Conservation (phyloP, 2,888 invertebrate species). For the Caenorhabditis auriculariae region DNA sequence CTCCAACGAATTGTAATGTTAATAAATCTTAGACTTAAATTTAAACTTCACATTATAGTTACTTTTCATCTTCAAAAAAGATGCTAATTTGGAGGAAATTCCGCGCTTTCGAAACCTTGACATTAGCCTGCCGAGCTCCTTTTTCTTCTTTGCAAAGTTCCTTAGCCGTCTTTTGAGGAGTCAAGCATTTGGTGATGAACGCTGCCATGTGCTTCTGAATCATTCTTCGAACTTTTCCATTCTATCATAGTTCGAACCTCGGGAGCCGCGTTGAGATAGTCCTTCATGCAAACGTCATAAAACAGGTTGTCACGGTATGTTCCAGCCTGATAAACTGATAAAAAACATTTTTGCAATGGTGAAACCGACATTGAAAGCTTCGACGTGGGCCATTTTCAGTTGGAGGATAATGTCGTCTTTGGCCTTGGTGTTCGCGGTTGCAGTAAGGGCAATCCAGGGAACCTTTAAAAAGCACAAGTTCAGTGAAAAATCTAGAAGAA, state of each 20-base stretch:
- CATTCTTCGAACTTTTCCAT: too few species aligned
- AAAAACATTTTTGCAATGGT: neutral
- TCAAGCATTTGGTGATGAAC: conserved; percentile 39
- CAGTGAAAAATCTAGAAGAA: neutral
- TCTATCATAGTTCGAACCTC: conserved; percentile 41
- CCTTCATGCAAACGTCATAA: conserved; percentile 90
- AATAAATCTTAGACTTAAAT: too few species aligned
- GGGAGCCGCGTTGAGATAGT: conserved; percentile 70
- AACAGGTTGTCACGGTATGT: conserved; percentile 89
- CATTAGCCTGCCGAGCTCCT: conserved; percentile 8
- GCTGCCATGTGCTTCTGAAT: conserved; percentile 69
- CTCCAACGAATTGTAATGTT: too few species aligned
- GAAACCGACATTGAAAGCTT: conserved; percentile 21
- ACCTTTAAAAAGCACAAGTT: conserved; percentile 18
- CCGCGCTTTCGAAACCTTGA: too few species aligned
- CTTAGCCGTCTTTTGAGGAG: neutral
- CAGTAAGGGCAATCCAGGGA: conserved; percentile 77
- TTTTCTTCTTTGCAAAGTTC: too few species aligned
- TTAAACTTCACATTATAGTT: neutral
- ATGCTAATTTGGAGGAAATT: too few species aligned
- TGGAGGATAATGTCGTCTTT: conserved; percentile 80
- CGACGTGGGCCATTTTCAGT: conserved; percentile 73
- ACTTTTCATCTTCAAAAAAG: neutral
- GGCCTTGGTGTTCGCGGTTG: conserved; percentile 83
- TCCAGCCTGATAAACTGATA: conserved; percentile 69